Conservation (phyloP, 2,797 vertebrate species). For the Hyperoplus immaculatus region DNA sequence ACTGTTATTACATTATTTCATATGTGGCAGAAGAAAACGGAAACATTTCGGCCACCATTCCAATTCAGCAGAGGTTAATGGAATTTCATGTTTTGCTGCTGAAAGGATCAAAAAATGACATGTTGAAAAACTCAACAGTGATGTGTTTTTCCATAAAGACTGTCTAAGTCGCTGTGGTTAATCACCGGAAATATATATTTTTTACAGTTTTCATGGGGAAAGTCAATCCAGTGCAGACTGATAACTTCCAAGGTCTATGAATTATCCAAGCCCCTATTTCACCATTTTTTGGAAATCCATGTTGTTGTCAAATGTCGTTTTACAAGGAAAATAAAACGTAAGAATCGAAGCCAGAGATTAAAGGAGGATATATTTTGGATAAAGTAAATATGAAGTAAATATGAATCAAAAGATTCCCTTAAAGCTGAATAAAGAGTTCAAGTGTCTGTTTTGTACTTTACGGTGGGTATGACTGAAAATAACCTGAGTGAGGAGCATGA, state of each 20-base stretch:
- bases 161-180: too few relatives aligned
- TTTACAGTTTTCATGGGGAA: background rate
- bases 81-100: background rate
- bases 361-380: background rate
- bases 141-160: background rate
- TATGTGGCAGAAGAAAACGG: background rate
- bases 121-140: background rate
- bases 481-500: constrained; percentile 99
- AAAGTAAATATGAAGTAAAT: background rate
- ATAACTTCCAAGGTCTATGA: background rate
- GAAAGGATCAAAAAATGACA: background rate
- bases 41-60: too few relatives aligned
- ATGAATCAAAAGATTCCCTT: background rate
- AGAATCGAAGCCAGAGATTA: background rate
- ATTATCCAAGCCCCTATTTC: background rate
- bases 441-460: background rate
- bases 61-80: background rate
- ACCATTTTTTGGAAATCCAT: background rate
- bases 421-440: background rate
- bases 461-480: background rate
- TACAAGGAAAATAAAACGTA: background rate
- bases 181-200: background rate
- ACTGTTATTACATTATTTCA: constrained; percentile 6
- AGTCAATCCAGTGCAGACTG: background rate
- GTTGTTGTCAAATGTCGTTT: background rate